Percentiles rank a stretch among this genome's conserved stretches.
Conservation (phyloP, 2,888 invertebrate genomes). For the Dastarcus helophoroides region DNA sequence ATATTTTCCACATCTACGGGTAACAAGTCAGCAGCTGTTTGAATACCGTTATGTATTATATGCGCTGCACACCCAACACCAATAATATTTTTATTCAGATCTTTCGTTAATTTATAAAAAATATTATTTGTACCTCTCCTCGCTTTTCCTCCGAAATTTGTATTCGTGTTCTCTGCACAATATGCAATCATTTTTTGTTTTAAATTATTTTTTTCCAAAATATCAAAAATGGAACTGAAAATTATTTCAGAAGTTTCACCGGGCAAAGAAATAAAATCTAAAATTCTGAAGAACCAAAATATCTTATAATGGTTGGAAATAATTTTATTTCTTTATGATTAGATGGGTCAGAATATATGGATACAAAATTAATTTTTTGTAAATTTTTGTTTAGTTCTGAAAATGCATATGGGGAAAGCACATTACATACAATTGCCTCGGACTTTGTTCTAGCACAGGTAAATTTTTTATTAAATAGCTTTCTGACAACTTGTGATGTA, state of each 20-base stretch:
- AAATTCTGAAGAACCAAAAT: slow-evolving; percentile 17
- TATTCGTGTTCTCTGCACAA: slow-evolving; percentile 14
- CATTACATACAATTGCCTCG: slow-evolving; percentile 10
- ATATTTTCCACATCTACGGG: slow-evolving; percentile 26
- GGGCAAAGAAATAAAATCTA: no score
- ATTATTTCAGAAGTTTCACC: no score
- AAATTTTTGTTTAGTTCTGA: slow-evolving; percentile 15
- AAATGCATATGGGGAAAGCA: slow-evolving; percentile 9
- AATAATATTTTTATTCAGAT: slow-evolving; percentile 14
- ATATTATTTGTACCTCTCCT: slow-evolving; percentile 14
- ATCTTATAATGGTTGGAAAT: slow-evolving; percentile 22
- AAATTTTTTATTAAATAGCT: slow-evolving; percentile 7
- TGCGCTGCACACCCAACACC: slow-evolving; percentile 26
- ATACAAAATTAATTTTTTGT: slow-evolving; percentile 14
- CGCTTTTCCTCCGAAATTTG: slow-evolving; percentile 14
- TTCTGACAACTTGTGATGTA: slow-evolving; percentile 8
- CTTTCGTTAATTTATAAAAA: slow-evolving; percentile 12
- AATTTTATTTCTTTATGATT: slow-evolving; percentile 20
- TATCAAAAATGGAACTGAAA: no score
- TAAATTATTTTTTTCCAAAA: slow-evolving; percentile 8
- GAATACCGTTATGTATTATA: slow-evolving; percentile 25
- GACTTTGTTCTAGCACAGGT: slow-evolving; percentile 9
- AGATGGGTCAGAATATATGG: slow-evolving; percentile 19
- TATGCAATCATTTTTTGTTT: slow-evolving; percentile 11
- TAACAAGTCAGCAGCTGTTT: slow-evolving; percentile 23